phyloP scores from a whole-genome alignment of 2,113 vertebrate species.

The Grammomys surdaster region DNA sequence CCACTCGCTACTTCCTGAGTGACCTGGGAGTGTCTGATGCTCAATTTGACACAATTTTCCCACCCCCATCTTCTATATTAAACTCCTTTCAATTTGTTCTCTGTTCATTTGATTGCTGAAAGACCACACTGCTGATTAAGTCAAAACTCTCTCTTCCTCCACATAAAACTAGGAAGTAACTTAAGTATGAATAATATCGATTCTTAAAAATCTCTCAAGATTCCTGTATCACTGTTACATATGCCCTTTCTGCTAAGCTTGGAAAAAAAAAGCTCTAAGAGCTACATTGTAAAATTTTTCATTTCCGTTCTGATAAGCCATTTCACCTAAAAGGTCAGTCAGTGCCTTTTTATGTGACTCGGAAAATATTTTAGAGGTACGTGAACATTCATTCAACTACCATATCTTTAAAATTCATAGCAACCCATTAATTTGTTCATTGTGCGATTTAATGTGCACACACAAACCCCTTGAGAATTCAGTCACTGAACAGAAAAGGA shows the following conservation, averaged over 20 bases:
- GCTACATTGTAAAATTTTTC: neutral
- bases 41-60: neutral
- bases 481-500: neutral
- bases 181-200: neutral
- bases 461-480: neutral
- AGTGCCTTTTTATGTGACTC: neutral
- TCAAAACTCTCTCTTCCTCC: neutral
- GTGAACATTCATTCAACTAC: neutral
- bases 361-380: neutral
- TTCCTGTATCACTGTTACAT: neutral
- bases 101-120: neutral
- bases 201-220: neutral
- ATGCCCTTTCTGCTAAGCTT: neutral
- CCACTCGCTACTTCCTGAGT: neutral
- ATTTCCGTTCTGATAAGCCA: constrained; percentile 29
- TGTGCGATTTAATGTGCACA: neutral
- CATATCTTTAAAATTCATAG: constrained; percentile 7
- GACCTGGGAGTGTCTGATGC: too few species aligned
- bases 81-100: neutral
- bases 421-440: neutral
- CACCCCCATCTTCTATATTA: neutral
- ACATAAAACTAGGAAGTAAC: neutral
- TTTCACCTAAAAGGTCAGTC: neutral
- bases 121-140: neutral
- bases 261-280: neutral